Evolutionary conservation across 2,888 invertebrate genomes (phyloP), one percentile per base, ranked within the genome.

Genomic region (Volucella bombylans): DNA sequence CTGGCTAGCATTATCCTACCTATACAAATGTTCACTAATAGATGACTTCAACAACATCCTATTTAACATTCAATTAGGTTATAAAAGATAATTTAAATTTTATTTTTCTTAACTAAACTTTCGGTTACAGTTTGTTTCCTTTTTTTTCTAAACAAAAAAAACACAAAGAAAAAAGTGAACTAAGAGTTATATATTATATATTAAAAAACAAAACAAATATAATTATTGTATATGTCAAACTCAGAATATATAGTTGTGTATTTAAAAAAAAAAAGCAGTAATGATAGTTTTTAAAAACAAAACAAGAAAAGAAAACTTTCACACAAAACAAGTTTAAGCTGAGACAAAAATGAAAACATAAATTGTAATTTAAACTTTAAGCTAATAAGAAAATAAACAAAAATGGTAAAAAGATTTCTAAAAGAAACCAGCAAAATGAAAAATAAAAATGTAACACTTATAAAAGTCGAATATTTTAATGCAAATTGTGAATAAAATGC

Each of bases 141-240:
- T 59, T 61, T 73, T 45, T 65, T 65, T 64, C n/a, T 31, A 31
- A 31, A 6, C 23, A 23, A 23, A n/a, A n/a, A n/a, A n/a, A n/a
- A n/a, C n/a, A n/a, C 18, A 2, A 23, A 45, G 14, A 47, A 38
- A 31, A 59, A 67, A 65, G 73, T 67, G 52, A 78, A 47, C 54
- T 81, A 64, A 82, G 74, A 81, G 85, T 81, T 85, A 85, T 85
- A 85, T 85, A 85, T 77, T 81, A 72, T 85, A 83, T 83, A 81
- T 54, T 67, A 71, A 55, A 82, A 52, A 11, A 68, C 52, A 59
- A 61, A 49, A 18, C 18, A 49, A 54, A 68, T 76, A 72, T 85
- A 81, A 77, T 81, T 81, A 85, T 72, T 85, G 85, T 85, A 85
- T 85, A 85, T 85, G 85, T 81, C 77, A 77, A 85, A 85, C 85